Conservation (phyloP, 2,888 invertebrate species). For the Monoplex corrugatus region DNA sequence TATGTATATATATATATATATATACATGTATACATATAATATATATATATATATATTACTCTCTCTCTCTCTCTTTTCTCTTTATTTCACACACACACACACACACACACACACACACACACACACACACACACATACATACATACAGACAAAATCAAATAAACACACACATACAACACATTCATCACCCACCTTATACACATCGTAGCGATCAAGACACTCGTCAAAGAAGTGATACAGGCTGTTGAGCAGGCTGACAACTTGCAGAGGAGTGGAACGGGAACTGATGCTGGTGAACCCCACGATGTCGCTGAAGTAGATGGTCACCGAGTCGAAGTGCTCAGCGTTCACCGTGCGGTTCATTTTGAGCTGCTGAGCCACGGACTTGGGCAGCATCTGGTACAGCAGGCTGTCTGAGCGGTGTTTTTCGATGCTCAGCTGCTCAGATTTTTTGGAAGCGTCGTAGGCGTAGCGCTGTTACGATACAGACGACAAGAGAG, state of each 20-base stretch:
- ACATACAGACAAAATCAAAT: too few relatives aligned
- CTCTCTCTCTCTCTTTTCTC: too few relatives aligned
- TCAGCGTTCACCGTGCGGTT: conserved; percentile 74
- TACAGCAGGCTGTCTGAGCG: conserved; percentile 76
- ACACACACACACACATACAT: too few relatives aligned
- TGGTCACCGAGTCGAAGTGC: conserved; percentile 70
- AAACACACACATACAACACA: too few relatives aligned
- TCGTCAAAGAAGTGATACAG: conserved; percentile 72
- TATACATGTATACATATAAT: too few relatives aligned
- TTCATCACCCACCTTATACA: conserved; percentile 73
- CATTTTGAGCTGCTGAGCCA: conserved; percentile 77
- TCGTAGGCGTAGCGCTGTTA: conserved; percentile 57
- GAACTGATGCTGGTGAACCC: conserved; percentile 75
- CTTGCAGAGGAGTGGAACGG: conserved; percentile 74
- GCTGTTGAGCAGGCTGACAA: conserved; percentile 72
- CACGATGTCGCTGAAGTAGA: conserved; percentile 78
- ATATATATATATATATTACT: not conserved
- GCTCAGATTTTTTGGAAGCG: conserved; percentile 60
- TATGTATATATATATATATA: too few relatives aligned
- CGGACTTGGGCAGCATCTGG: conserved; percentile 79
- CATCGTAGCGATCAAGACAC: conserved; percentile 70
- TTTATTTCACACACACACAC: too few relatives aligned
- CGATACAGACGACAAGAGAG: too few relatives aligned
- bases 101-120: too few relatives aligned
- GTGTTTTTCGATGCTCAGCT: conserved; percentile 75